phyloP scores from a whole-genome alignment of 2,113 vertebrate genomes.

The Todiramphus saurophagus region DNA sequence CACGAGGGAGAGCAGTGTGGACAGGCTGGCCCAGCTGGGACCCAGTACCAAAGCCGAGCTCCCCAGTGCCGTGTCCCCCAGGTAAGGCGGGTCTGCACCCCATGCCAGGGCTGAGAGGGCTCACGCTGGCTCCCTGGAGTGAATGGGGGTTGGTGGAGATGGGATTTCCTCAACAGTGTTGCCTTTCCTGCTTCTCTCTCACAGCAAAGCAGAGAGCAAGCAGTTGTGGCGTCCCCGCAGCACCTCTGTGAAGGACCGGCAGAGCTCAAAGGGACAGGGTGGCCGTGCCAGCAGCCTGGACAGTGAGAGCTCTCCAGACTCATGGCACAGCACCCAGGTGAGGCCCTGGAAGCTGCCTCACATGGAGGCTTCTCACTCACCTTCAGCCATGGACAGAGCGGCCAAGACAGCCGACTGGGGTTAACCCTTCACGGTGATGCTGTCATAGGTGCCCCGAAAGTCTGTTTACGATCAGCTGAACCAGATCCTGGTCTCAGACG shows the following conservation, averaged over 20 bases:
- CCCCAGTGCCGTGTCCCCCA: conserved; percentile 55
- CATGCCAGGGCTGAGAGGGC: neutral
- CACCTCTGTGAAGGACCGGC: conserved; percentile 94
- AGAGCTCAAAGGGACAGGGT: conserved; percentile 86
- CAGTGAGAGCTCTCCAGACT: conserved; percentile 90
- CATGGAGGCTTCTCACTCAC: neutral
- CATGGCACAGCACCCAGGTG: conserved; percentile 91
- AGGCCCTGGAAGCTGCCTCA: neutral
- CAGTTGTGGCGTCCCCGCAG: conserved; percentile 90
- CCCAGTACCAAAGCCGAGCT: conserved; percentile 26
- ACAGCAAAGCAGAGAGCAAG: conserved; percentile 87
- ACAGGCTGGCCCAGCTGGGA: conserved; percentile 59
- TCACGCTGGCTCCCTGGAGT: neutral
- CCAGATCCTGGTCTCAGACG: conserved; percentile 88
- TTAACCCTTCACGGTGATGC: neutral
- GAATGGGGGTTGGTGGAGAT: neutral
- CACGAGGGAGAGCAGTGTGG: conserved; percentile 27
- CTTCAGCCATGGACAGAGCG: neutral
- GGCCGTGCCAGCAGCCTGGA: conserved; percentile 95
- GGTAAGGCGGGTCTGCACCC: neutral
- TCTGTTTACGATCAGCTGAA: conserved; percentile 87
- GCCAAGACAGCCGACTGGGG: accelerated
- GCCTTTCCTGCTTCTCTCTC: neutral
- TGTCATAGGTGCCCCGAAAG: conserved; percentile 80
- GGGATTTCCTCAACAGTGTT: neutral